Evolutionary conservation across 2,888 invertebrate species (phyloP).

Genomic region (Dorcus parallelipipedus): DNA sequence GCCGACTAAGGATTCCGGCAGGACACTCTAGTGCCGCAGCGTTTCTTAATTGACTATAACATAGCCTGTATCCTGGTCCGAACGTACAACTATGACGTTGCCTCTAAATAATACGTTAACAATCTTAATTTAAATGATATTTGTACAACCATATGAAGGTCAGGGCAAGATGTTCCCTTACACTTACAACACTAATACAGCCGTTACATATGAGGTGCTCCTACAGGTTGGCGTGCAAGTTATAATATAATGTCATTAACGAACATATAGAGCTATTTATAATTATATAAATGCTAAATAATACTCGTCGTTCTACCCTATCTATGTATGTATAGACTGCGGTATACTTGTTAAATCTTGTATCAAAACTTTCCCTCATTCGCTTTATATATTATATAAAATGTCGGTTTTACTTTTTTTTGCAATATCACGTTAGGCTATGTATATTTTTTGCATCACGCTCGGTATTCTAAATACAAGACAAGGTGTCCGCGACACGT

Average conservation of each 20-base stretch:
- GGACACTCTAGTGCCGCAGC: not conserved
- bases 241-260: constrained; percentile 41
- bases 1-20: not conserved
- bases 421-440: constrained; percentile 48
- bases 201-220: constrained; percentile 47
- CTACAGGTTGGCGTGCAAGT: constrained; percentile 47
- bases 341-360: constrained; percentile 48
- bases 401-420: constrained; percentile 37
- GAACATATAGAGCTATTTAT: constrained; percentile 43
- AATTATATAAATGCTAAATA: constrained; percentile 41
- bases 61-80: constrained; percentile 27
- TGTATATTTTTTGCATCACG: constrained; percentile 31
- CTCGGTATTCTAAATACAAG: constrained; percentile 22
- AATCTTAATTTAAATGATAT: constrained; percentile 33
- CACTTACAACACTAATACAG: constrained; percentile 48
- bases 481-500: constrained; percentile 1
- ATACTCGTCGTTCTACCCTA: constrained; percentile 39
- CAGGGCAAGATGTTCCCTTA: constrained; percentile 45
- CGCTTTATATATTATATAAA: constrained; percentile 44
- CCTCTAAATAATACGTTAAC: constrained; percentile 29
- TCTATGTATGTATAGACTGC: constrained; percentile 35
- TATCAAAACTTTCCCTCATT: constrained; percentile 49
- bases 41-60: constrained; percentile 32
- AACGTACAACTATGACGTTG: constrained; percentile 27
- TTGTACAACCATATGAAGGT: constrained; percentile 38